Percentiles rank a stretch among this genome's conserved stretches.
phyloP scores from a whole-genome alignment of 2,888 invertebrate genomes.

The Cheilosia soror region DNA sequence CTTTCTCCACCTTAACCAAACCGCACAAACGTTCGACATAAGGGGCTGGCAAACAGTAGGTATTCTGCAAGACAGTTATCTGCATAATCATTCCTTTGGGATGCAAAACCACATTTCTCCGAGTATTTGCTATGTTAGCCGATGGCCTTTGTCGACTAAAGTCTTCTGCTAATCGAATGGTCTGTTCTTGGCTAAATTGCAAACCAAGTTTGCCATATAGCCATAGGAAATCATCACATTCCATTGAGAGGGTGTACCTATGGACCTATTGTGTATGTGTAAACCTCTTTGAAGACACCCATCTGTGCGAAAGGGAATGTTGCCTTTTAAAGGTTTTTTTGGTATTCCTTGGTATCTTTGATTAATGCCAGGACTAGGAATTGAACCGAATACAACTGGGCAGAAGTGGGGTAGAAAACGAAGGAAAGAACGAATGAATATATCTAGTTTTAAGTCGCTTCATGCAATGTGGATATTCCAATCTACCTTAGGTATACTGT shows the following conservation, averaged over 20 bases:
- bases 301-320: not conserved
- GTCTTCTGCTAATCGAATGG: not conserved
- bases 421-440: no score
- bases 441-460: no score
- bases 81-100: constrained; percentile 44
- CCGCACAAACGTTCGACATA: constrained; percentile 45
- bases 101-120: constrained; percentile 64
- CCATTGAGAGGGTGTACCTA: not conserved
- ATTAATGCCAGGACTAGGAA: not conserved
- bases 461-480: no score
- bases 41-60: constrained; percentile 14
- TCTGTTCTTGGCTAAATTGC: no score
- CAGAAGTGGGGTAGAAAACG: no score
- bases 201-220: not conserved
- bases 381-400: no score
- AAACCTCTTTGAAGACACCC: not conserved
- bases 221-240: not conserved
- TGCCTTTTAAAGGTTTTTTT: not conserved
- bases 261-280: not conserved
- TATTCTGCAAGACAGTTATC: constrained; percentile 15
- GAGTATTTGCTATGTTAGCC: constrained; percentile 48
- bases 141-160: constrained; percentile 8
- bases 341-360: not conserved
- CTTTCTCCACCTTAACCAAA: not conserved
- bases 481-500: no score